Percentiles rank a stretch among this genome's conserved stretches.
These are phyloP conservation scores for Pristionchus maxplancki DNA, from an alignment of 2,888 invertebrate species.

Conservation along the genomic window DNA sequence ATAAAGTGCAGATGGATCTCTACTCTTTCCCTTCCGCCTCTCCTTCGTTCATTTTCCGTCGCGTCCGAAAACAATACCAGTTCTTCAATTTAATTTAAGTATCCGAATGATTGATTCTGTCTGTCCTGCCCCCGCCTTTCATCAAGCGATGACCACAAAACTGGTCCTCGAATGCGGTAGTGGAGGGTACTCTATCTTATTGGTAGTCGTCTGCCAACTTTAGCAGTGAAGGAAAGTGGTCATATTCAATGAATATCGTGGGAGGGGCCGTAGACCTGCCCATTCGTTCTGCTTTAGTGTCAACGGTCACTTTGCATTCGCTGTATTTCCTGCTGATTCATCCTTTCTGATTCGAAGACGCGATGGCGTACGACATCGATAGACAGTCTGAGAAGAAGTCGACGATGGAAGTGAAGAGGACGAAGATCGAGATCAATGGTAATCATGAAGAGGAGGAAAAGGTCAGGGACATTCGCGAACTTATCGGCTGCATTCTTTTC, in stretches of 20 bases:
- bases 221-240: background rate
- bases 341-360: background rate
- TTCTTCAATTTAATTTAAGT: background rate
- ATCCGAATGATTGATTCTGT: background rate
- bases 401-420: background rate
- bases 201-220: background rate
- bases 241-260: background rate
- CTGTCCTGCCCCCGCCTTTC: background rate
- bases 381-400: background rate
- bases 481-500: background rate
- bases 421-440: background rate
- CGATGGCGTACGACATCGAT: background rate
- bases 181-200: background rate
- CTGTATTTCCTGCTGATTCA: background rate
- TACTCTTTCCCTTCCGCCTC: background rate
- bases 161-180: background rate
- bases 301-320: background rate
- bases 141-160: background rate
- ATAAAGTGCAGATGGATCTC: background rate
- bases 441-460: background rate
- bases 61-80: background rate
- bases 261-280: background rate
- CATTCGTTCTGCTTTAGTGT: background rate
- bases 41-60: background rate
- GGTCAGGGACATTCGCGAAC: background rate